Percentiles rank a stretch among this genome's conserved stretches.
phyloP scores from a whole-genome alignment of 2,797 vertebrate genomes.

The Discoglossus pictus region DNA sequence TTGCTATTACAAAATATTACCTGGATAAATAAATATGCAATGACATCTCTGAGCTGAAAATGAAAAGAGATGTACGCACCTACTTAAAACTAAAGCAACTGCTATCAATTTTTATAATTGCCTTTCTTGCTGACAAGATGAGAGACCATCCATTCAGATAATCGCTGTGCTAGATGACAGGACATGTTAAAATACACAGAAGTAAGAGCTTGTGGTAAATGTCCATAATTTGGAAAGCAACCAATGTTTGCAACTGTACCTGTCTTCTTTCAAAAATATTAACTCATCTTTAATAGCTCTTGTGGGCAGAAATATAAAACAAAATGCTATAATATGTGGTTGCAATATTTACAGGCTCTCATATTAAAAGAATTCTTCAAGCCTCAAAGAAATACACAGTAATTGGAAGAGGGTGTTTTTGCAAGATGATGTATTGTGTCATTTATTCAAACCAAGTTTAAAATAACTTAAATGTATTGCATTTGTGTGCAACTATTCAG shows the following conservation, averaged over 20 bases:
- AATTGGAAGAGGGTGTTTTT: too few relatives aligned
- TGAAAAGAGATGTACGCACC: slow-evolving; percentile 48
- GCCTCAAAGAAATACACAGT: too few relatives aligned
- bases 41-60: slow-evolving; percentile 39
- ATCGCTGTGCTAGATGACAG: slow-evolving; percentile 64
- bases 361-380: too few relatives aligned
- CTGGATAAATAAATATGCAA: slow-evolving; percentile 33
- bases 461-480: too few relatives aligned
- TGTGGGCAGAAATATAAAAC: slow-evolving; percentile 2
- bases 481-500: too few relatives aligned
- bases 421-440: too few relatives aligned
- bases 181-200: slow-evolving; percentile 58
- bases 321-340: not conserved
- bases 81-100: slow-evolving; percentile 60
- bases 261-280: slow-evolving; percentile 57
- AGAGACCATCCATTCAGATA: slow-evolving; percentile 61
- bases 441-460: too few relatives aligned
- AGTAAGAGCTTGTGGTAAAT: slow-evolving; percentile 63
- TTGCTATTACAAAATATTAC: slow-evolving; percentile 39
- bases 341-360: not conserved
- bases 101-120: slow-evolving; percentile 65
- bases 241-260: slow-evolving; percentile 62
- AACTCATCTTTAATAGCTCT: slow-evolving; percentile 26
- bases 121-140: slow-evolving; percentile 66
- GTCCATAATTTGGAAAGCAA: slow-evolving; percentile 61